Conservation (phyloP, 2,113 vertebrate genomes). For the Vulpes ferrilata region DNA sequence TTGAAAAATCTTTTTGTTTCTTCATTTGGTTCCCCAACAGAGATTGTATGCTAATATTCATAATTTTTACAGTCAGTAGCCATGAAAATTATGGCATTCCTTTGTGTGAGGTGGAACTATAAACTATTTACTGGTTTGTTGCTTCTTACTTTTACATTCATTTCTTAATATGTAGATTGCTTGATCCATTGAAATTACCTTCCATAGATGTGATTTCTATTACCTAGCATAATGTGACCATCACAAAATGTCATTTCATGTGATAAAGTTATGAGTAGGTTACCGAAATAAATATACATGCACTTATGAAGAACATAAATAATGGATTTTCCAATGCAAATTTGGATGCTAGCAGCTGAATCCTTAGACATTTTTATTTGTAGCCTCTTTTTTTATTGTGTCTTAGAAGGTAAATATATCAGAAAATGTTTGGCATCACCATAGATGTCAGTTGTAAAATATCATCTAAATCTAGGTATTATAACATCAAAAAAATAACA, state of each 20-base stretch:
- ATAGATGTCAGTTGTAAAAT: constrained; percentile 31
- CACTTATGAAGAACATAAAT: constrained; percentile 71
- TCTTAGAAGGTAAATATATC: constrained; percentile 61
- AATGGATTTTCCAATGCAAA: constrained; percentile 68
- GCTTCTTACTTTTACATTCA: constrained; percentile 35
- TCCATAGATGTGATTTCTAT: constrained; percentile 63
- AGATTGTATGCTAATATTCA: constrained; percentile 37
- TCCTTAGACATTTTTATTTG: constrained; percentile 54
- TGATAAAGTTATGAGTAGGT: constrained; percentile 59
- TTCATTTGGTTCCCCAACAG: constrained; percentile 2
- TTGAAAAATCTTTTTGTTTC: constrained; percentile 51
- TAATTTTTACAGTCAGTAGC: constrained; percentile 43
- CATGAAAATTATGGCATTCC: constrained; percentile 44
- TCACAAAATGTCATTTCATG: constrained; percentile 67
- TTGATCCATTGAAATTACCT: constrained; percentile 65
- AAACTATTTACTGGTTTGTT: constrained; percentile 51
- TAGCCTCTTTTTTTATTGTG: constrained; percentile 46
- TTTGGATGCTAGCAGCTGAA: background rate
- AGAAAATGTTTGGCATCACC: constrained; percentile 25
- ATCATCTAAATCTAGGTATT: constrained; percentile 50
- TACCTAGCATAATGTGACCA: constrained; percentile 55
- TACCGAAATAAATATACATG: constrained; percentile 69
- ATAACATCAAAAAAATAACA: constrained; percentile 11
- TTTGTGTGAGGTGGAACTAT: constrained; percentile 20
- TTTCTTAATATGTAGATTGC: constrained; percentile 47